Base-by-base conservation (phyloP, 1,140 invertebrate genomes). In the Caerostris extrusa region DNA sequence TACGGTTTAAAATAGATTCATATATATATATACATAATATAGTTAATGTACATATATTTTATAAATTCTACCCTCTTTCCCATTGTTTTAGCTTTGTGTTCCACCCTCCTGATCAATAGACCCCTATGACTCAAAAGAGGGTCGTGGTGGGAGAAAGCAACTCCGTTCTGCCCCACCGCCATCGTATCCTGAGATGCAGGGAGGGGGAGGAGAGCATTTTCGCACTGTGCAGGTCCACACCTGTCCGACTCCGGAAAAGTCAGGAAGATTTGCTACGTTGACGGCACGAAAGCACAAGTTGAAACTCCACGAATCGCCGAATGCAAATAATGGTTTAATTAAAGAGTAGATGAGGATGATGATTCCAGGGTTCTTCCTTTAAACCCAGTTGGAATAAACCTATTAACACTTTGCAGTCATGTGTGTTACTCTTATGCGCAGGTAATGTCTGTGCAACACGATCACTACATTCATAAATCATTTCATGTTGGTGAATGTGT, bases 131-230 rank as follows among this genome's bases (percentile, higher is more conserved):
- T 57, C 53, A 77, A 71, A 71, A 87, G 91, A 50, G 91, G 55
- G 50, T 81, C 67, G 7, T 12, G 8, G 34, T 85, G 69, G 85
- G n/a, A 81, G 19, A 12, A 69, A 19, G 57, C 17, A 60, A 56
- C 82, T 88, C 53, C 64, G 92, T 93, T 93, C 86, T 89, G 92
- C 92, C 92, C 86, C 85, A 93, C 64, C 56, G 86, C 60, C 5
- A 34, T 53, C 92, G 61, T 55, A 88, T 89, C 92, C 92, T 93
- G 92, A 93, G 85, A 67, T 10, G 61, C n/a, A 93, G 53, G 81
- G 64, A 14, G 14, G 87, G 6, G 7, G 53, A n/a, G n/a, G 17
- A 81, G 19, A 14, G 19, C 5, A 55, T n/a, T 90, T 57, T 77
- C 67, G 34, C 88, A 56, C 64, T 53, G 64, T 57, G 64, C 64